phyloP scores from a whole-genome alignment of 1,140 invertebrate species.

The Drosophila cardini region DNA sequence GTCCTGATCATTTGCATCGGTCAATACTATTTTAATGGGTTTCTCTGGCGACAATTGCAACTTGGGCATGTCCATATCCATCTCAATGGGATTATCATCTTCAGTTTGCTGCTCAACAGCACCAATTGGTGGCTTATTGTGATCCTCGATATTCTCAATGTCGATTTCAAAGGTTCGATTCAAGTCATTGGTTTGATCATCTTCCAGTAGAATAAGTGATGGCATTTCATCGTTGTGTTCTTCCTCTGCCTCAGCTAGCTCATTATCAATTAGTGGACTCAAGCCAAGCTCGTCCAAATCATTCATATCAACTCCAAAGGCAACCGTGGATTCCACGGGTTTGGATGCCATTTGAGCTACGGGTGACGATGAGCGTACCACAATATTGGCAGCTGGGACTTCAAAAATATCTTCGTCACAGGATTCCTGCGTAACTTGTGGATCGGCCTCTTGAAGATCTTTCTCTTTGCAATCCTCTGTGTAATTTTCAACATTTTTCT shows the following conservation, averaged over 20 bases:
- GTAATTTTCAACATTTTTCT: not conserved
- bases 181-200: slow-evolving; percentile 22
- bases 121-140: not conserved
- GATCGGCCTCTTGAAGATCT: not conserved
- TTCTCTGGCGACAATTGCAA: slow-evolving; percentile 13
- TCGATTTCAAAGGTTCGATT: slow-evolving; percentile 62
- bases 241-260: slow-evolving; percentile 19
- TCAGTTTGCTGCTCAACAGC: slow-evolving; percentile 1
- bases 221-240: slow-evolving; percentile 51
- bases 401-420: not conserved
- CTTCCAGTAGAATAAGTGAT: slow-evolving; percentile 46
- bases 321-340: not conserved
- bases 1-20: slow-evolving; percentile 16
- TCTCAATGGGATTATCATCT: not conserved
- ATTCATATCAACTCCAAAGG: not conserved
- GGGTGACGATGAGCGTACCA: not conserved
- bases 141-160: not conserved
- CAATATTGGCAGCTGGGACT: not conserved
- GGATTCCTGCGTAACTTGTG: not conserved
- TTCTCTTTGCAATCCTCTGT: not conserved
- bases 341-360: not conserved
- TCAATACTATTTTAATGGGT: slow-evolving; percentile 51
- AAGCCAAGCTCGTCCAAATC: slow-evolving; percentile 54
- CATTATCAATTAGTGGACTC: slow-evolving; percentile 29
- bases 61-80: slow-evolving; percentile 16